A percentile compares a stretch with the other conserved stretches of the same genome.
Conservation (phyloP, 2,113 vertebrate species). For the Rhinoptilus africanus region DNA sequence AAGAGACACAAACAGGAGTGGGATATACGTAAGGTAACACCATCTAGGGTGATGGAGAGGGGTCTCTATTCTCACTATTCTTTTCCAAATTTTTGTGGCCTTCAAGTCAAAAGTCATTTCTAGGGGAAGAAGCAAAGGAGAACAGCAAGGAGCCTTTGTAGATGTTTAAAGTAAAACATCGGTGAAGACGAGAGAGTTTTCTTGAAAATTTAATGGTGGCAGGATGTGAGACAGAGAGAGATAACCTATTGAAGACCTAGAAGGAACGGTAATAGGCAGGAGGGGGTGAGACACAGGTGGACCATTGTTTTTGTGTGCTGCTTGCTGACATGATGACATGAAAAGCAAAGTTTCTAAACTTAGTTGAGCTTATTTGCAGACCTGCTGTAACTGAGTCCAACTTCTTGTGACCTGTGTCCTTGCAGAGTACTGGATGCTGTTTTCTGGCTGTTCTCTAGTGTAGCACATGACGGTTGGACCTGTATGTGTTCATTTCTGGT, state of each 20-base stretch:
- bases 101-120: neutral
- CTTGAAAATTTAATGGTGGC: neutral
- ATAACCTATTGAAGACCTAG: neutral
- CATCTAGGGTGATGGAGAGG: neutral
- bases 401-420: neutral
- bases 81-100: neutral
- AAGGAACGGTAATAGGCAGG: neutral
- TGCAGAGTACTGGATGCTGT: fast-evolving
- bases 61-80: neutral
- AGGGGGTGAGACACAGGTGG: neutral
- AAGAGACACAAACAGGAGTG: neutral
- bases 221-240: neutral
- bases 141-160: neutral
- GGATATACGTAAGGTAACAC: neutral
- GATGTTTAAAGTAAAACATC: neutral
- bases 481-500: neutral
- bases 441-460: neutral
- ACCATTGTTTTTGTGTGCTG: neutral
- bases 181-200: neutral
- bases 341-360: neutral
- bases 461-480: neutral
- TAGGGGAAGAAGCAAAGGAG: neutral
- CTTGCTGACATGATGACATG: neutral
- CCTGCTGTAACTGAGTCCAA: neutral
- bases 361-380: neutral